Base-by-base conservation (phyloP, 2,888 invertebrate genomes). In the Ethmia dodecea region DNA sequence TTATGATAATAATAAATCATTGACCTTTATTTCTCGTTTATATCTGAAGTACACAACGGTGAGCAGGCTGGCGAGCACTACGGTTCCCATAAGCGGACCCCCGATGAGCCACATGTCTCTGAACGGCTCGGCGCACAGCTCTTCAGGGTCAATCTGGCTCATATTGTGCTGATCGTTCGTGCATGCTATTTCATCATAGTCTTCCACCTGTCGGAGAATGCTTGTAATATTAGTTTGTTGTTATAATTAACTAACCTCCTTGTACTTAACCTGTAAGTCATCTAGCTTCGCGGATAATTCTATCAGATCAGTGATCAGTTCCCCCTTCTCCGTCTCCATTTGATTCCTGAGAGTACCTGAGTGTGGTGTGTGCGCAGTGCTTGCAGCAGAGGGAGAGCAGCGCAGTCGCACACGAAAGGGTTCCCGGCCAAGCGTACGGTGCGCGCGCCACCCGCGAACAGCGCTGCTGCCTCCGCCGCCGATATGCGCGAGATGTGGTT, bases 331-430 rank as follows among this genome's bases (percentile, higher is more conserved):
- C 9, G 5, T 4, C 11, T 2, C 25, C n/a, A 20, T 20, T 20
- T 20, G 20, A 9, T 20, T 20, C 8, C 3, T 20, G 4, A 2
- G 2, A 8, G 9, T 15, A 34, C 34, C 34, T 24, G 28, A 11
- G 12, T 15, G 13, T 34, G 13, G 18, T 39, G 29, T 10, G 29
- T 35, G 32, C 42, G 47, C 29, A 53, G 38, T 26, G 42, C 38
- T 33, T 45, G 37, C 12, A 51, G 31, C 34, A 46, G 15, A 14
- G 37, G 39, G 33, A 35, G 37, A 31, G 40, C 35, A 14, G 14
- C 40, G 38, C 55, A 56, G 38, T 30, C 42, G 45, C 55, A 56
- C 22, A 26, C 31, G 31, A 51, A 40, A 35, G 46, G 45, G 47
- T 54, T 56, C 36, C 49, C 47, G 30, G 35, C 39, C 11, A 52